phyloP scores from a whole-genome alignment of 1,140 invertebrate species.

The Zaprionus davidi region DNA sequence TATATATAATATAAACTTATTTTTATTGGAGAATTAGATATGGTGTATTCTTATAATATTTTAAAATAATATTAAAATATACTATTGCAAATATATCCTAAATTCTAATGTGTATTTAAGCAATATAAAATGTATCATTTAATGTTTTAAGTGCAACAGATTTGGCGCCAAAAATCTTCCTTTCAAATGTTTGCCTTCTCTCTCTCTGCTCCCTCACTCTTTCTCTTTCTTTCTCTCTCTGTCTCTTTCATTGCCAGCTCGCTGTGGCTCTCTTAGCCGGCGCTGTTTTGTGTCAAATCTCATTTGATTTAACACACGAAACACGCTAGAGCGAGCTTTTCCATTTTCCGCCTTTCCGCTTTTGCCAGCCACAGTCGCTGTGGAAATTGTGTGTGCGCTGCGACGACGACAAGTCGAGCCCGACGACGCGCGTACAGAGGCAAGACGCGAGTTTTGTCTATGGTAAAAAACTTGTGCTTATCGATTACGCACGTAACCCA shows the following conservation, averaged over 20 bases:
- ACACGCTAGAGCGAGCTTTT: constrained; percentile 80
- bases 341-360: constrained; percentile 55
- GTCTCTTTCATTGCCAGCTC: constrained; percentile 15
- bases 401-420: constrained; percentile 43
- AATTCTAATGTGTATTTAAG: too few species aligned
- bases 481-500: constrained; percentile 80
- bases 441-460: constrained; percentile 58
- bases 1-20: neutral
- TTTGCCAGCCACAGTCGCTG: constrained; percentile 45
- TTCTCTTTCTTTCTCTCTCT: constrained; percentile 31
- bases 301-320: constrained; percentile 65
- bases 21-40: neutral
- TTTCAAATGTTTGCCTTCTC: constrained; percentile 25
- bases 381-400: constrained; percentile 64
- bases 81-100: too few species aligned
- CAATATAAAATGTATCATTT: too few species aligned
- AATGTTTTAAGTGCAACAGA: neutral
- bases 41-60: too few species aligned
- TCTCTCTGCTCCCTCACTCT: constrained; percentile 34
- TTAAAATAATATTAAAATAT: neutral
- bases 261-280: constrained; percentile 46
- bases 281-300: constrained; percentile 61
- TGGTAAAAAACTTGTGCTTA: constrained; percentile 71
- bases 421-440: constrained; percentile 74
- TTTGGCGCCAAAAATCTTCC: constrained; percentile 16